Conservation (phyloP, 2,113 vertebrate genomes). For the Grus americana region DNA sequence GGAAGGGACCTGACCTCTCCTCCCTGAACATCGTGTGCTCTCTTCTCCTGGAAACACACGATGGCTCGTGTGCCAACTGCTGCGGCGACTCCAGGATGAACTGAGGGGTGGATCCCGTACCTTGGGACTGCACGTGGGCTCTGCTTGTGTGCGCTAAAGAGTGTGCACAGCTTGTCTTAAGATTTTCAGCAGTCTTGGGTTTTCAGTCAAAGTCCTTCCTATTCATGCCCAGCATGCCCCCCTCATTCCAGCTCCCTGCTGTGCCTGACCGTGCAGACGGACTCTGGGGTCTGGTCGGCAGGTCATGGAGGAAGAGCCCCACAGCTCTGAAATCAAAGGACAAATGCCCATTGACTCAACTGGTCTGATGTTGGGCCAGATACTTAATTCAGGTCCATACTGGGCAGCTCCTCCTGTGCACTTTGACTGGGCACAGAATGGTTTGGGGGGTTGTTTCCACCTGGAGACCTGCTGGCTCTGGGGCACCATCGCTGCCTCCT, state of each 20-base stretch:
- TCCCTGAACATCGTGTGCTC: constrained; percentile 46
- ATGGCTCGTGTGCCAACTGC: constrained; percentile 16
- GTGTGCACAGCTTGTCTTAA: background rate
- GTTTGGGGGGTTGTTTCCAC: background rate
- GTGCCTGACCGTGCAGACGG: background rate
- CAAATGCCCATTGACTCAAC: background rate
- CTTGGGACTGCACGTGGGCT: background rate
- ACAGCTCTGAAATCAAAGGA: background rate
- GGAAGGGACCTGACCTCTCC: constrained; percentile 59
- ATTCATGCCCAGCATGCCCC: background rate
- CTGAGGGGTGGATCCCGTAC: background rate
- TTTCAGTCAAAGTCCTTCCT: background rate
- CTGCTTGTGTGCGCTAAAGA: background rate
- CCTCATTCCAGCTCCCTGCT: background rate
- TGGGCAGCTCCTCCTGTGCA: background rate
- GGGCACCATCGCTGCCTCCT: background rate
- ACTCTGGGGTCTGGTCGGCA: fast-evolving
- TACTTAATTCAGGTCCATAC: background rate
- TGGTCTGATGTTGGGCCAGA: background rate
- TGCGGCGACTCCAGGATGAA: background rate
- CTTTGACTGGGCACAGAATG: background rate
- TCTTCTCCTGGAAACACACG: constrained; percentile 27
- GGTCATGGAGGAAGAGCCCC: background rate
- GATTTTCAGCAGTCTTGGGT: background rate
- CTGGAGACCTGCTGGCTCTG: background rate